Evolutionary conservation across 1,140 invertebrate species (phyloP), one percentile per base, ranked within the genome.

Genomic region (Drosophila dunni): DNA sequence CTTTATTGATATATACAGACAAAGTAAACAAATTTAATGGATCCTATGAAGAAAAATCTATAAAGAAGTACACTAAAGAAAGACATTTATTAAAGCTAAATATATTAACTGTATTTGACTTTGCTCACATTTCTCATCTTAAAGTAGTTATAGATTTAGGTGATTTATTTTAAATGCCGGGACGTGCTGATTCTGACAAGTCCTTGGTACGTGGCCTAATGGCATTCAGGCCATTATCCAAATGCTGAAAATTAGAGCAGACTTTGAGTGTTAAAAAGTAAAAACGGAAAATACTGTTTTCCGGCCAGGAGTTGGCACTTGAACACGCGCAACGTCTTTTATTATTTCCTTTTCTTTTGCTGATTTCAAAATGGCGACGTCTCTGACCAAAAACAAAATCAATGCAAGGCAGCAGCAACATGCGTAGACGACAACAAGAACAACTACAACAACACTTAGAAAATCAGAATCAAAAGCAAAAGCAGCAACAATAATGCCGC

Each of bases 281-380:
- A 34, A 34, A 46, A 51, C 17, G 54, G 9, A 46, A 34, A 51
- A 54, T 34, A 7, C 33, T 33, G 13, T 54, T 54, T 65, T 48
- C 54, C 62, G 44, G 33, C 58, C 29, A 46, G 29, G 33, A 38
- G 15, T 38, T n/a, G 48, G n/a, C 67, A 79, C 83, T 86, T 79
- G 46, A 82, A 75, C 82, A 86, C 82, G 83, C 70, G 65, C 71
- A 42, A 20, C 56, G n/a, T 45, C 50, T 17, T 13, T 46, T 38
- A 38, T 57, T 24, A 65, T 50, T 80, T 38, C 53, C 61, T 50
- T 11, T 51, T 64, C 56, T 42, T 78, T 44, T 13, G 17, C n/a
- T 42, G 46, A 38, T 78, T 77, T 77, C 69, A 71, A 73, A 72
- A 82, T 79, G 84, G 83, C 79, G 79, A 75, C 79, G 62, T 46